Evolutionary conservation across 1,140 invertebrate species (phyloP), one percentile per base, ranked within the genome.

Genomic region (Steinernema feltiae): DNA sequence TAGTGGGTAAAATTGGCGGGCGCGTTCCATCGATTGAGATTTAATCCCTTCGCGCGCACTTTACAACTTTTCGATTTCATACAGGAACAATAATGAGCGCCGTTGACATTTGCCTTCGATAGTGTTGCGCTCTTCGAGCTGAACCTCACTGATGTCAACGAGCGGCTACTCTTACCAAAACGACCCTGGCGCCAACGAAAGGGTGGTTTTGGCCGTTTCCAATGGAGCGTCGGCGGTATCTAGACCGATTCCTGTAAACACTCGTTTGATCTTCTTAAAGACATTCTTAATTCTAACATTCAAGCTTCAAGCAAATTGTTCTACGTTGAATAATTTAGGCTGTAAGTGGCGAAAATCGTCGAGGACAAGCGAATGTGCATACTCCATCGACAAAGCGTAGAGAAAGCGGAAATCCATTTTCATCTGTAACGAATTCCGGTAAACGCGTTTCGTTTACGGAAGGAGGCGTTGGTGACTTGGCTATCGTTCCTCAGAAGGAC

Each of bases 261-360:
- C 24, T 3, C 15, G 24, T 27, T 63, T n/a, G n/a, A n/a, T n/a
- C n/a, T n/a, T n/a, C n/a, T n/a, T n/a, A n/a, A n/a, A n/a, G n/a
- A n/a, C n/a, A n/a, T n/a, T n/a, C n/a, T n/a, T n/a, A n/a, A n/a
- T n/a, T n/a, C n/a, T n/a, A n/a, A n/a, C n/a, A n/a, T n/a, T n/a
- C 41, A 46, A 7, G 41, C 7, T n/a, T n/a, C 41, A 46, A 46
- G 7, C n/a, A 12, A 46, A 46, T 46, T 46, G 41, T 12, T 46
- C n/a, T 46, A 46, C n/a, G 7, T 46, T 63, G 24, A 63, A 63
- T 63, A 15, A 63, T 63, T 63, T 63, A 63, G 53, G 53, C 53
- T 63, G 15, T 63, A 63, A 63, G 53, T 63, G 53, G 53, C 53
- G 53, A 27, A n/a, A 63, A 63, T 63, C 24, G 15, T 3, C 7